These are phyloP conservation scores for Erythrocercus mccallii DNA, from an alignment of 2,113 vertebrate genomes.

Conservation along the genomic window DNA sequence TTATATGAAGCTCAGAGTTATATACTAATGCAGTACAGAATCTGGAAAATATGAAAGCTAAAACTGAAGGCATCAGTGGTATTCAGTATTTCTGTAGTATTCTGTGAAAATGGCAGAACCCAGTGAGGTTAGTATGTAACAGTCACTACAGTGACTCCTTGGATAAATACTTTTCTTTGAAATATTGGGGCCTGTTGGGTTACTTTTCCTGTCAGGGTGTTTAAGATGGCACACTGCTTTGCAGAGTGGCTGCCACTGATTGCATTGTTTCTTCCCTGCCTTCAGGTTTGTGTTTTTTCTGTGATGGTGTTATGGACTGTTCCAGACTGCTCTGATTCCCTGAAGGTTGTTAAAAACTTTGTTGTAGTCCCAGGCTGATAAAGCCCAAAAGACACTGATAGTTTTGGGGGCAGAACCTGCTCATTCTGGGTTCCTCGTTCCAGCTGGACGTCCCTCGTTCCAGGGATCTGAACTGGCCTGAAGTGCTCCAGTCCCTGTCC, in stretches of 20 bases:
- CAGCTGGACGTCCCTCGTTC: too few relatives aligned
- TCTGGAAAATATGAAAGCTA: neutral
- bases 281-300: neutral
- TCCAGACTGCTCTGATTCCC: neutral
- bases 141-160: neutral
- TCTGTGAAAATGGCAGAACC: neutral
- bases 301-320: neutral
- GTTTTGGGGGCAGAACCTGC: neutral
- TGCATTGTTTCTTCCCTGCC: neutral
- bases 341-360: neutral
- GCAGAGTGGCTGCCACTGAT: neutral
- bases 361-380: neutral
- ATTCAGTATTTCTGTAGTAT: neutral
- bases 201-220: neutral
- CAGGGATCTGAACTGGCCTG: neutral
- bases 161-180: neutral
- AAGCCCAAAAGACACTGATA: neutral
- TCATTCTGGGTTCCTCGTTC: neutral
- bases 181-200: neutral
- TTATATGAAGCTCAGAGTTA: neutral
- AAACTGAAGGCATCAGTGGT: neutral
- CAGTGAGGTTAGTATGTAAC: neutral
- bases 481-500: neutral
- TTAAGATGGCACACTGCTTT: neutral
- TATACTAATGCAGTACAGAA: rapidly evolving